A percentile compares a stretch with the other conserved stretches of the same genome.
phyloP scores from a whole-genome alignment of 2,797 vertebrate species.

The Danio choprae region DNA sequence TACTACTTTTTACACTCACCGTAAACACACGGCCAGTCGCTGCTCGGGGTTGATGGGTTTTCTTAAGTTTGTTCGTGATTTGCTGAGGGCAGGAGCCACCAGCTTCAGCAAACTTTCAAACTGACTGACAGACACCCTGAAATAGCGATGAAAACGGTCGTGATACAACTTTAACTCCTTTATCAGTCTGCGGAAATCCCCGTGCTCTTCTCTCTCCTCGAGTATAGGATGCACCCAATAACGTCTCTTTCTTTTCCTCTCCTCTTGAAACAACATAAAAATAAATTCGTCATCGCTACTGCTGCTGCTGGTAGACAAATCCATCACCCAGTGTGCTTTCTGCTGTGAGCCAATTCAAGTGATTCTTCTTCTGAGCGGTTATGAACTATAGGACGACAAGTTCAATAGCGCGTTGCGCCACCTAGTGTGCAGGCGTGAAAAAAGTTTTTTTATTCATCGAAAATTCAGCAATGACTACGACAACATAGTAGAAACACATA shows the following conservation, averaged over 20 bases:
- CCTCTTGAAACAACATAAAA: background rate
- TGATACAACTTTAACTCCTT: background rate
- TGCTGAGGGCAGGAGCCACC: background rate
- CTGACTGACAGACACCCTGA: background rate
- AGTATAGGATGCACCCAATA: background rate
- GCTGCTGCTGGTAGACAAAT: background rate
- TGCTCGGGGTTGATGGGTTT: constrained; percentile 4
- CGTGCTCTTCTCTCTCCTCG: background rate
- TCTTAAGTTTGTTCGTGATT: background rate
- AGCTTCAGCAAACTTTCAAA: background rate
- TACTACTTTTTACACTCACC: background rate
- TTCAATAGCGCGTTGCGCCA: background rate
- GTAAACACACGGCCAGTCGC: background rate
- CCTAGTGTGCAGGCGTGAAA: constrained; percentile 1
- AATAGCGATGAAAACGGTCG: background rate
- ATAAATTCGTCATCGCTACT: background rate
- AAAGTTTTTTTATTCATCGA: no score
- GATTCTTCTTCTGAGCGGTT: background rate
- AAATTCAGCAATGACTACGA: no score
- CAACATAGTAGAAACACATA: no score
- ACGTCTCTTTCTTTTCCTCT: background rate
- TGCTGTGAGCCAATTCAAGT: background rate
- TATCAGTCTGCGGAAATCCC: background rate
- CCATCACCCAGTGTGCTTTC: background rate
- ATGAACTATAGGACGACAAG: background rate